Evolutionary conservation across 2,888 invertebrate species (phyloP).

Genomic region (Epiblema foenella): DNA sequence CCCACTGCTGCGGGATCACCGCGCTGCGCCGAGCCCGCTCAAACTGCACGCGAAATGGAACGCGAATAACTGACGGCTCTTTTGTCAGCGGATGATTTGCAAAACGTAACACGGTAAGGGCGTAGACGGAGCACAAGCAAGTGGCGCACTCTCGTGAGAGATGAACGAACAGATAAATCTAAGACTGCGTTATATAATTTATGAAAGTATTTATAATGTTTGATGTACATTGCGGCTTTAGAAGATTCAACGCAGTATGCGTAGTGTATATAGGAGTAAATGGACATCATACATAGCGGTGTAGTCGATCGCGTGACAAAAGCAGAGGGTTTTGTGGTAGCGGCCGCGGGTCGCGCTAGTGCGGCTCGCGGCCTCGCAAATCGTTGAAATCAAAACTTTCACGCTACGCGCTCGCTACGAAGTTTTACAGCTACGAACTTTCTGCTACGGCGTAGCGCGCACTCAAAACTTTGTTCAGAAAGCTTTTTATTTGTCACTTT

Average conservation of each 20-base stretch:
- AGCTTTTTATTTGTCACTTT: constrained; percentile 84
- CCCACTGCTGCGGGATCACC: constrained; percentile 69
- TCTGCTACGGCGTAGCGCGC: constrained; percentile 83
- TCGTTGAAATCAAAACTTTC: constrained; percentile 86
- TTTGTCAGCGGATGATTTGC: constrained; percentile 68
- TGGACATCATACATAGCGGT: constrained; percentile 49
- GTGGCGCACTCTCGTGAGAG: constrained; percentile 84
- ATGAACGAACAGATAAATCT: constrained; percentile 80
- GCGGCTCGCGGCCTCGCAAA: constrained; percentile 81
- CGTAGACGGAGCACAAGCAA: constrained; percentile 75
- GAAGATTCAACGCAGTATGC: background rate
- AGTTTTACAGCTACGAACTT: constrained; percentile 85
- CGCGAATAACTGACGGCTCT: constrained; percentile 59
- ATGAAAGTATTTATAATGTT: constrained; percentile 8
- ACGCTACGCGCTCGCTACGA: constrained; percentile 84
- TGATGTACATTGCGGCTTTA: constrained; percentile 60
- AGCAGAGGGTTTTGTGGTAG: constrained; percentile 50
- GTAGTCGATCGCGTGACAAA: constrained; percentile 26
- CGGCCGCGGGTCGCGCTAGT: constrained; percentile 74
- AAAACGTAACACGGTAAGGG: constrained; percentile 76
- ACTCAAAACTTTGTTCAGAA: constrained; percentile 83
- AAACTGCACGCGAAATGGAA: constrained; percentile 70
- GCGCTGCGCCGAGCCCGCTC: constrained; percentile 45
- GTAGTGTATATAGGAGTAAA: constrained; percentile 47
- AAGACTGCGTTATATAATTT: constrained; percentile 52